These are phyloP conservation scores for Melanostigma gelatinosum DNA, from an alignment of 2,113 vertebrate species.

Conservation along the genomic window DNA sequence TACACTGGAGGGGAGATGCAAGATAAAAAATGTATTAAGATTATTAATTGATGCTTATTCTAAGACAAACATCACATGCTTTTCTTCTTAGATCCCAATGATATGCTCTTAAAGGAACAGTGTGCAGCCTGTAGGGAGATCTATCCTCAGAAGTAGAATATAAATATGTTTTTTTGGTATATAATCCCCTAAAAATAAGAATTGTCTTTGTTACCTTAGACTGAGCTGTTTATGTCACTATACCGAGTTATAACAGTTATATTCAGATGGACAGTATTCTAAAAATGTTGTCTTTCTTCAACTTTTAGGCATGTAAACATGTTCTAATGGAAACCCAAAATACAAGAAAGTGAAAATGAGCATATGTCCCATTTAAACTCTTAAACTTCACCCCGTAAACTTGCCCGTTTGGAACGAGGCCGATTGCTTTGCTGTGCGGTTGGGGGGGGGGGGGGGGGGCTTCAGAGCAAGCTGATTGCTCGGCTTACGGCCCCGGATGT, in stretches of 20 bases:
- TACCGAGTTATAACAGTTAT: too few species aligned
- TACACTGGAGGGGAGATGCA: background rate
- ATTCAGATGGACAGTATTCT: background rate
- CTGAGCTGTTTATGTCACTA: too few species aligned
- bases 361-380: background rate
- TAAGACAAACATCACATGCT: background rate
- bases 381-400: background rate
- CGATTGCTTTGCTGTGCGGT: too few species aligned
- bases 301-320: background rate
- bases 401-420: too few species aligned
- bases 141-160: background rate
- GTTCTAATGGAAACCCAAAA: background rate
- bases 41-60: slow-evolving; percentile 9
- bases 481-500: too few species aligned
- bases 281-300: background rate
- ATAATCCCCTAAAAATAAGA: too few species aligned
- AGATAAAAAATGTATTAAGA: slow-evolving; percentile 22
- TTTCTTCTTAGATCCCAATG: background rate
- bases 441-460: too few species aligned
- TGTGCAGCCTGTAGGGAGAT: background rate
- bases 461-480: too few species aligned
- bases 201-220: too few species aligned
- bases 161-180: background rate
- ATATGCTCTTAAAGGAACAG: background rate
- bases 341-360: background rate